Evolutionary conservation across 2,888 invertebrate species (phyloP).

Genomic region (Scrobipalpa costella): DNA sequence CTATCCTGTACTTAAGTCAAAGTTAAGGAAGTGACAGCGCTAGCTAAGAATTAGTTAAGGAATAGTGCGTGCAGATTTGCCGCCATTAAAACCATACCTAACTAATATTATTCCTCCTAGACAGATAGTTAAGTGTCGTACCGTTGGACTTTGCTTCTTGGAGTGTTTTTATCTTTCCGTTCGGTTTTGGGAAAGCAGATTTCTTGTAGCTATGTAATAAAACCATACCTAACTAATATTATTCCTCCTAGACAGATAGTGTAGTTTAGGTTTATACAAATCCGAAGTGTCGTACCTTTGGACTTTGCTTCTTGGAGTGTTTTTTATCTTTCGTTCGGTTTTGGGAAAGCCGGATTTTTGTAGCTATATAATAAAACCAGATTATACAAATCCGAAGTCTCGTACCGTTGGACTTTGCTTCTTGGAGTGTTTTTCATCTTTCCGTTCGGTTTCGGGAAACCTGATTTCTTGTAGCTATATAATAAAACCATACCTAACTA

Average conservation of each 20-base stretch:
- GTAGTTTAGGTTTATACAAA: slow-evolving; percentile 71
- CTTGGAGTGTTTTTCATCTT: slow-evolving; percentile 54
- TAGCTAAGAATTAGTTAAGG: no score
- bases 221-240: slow-evolving; percentile 63
- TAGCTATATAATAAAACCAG: no score
- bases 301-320: slow-evolving; percentile 51
- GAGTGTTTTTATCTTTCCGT: slow-evolving; percentile 58
- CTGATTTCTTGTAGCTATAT: no score
- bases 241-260: slow-evolving; percentile 67
- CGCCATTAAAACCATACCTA: slow-evolving; percentile 40
- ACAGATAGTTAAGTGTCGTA: slow-evolving; percentile 72
- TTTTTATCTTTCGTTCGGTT: slow-evolving; percentile 59
- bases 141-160: slow-evolving; percentile 59
- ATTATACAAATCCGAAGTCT: no score
- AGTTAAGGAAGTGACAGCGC: no score
- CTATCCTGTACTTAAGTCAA: no score
- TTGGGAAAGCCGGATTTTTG: no score
- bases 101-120: slow-evolving; percentile 66
- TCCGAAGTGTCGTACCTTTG: slow-evolving; percentile 72
- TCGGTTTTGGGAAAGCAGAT: slow-evolving; percentile 49
- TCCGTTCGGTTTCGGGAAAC: slow-evolving; percentile 57
- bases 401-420: slow-evolving; percentile 65
- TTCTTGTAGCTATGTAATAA: no score
- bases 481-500: slow-evolving; percentile 44
- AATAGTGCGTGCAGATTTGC: no score